Base-by-base conservation (phyloP, 1,140 invertebrate species). In the Melitaea cinxia region DNA sequence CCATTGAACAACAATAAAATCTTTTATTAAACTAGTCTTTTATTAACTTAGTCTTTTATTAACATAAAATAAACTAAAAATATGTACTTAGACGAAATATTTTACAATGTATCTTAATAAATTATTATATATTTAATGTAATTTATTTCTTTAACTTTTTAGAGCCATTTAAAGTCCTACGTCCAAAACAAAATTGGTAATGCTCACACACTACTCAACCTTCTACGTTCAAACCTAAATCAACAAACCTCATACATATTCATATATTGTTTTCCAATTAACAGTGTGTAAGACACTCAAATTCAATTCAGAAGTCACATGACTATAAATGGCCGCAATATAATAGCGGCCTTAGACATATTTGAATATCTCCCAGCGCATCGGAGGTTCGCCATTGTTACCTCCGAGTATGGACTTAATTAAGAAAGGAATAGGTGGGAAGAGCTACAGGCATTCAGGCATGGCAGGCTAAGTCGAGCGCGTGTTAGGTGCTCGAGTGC, bases 391-490 rank as follows among this genome's bases (percentile, higher is more conserved):
- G 77, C 78, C 79, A 88, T 89, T 89, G 85, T 89, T 87, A 80
- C 75, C 73, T 75, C 88, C 85, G 74, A 84, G 84, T 88, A 90
- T 90, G 88, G 88, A 88, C 85, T 90, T 90, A 90, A 90, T 88
- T 88, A 88, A 88, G 79, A 79, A 77, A 76, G 78, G 85, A 77
- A 85, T 87, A 87, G 80, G 82, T 83, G 74, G 83, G 72, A 79
- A 80, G 80, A 85, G 86, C 75, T 79, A 82, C 69, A 70, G 84
- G 85, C 80, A 86, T 89, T 84, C 83, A 83, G 78, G 58, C 62
- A 66, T 70, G 65, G 58, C 59, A 26, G 47, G 52, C 30, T 24
- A 57, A 42, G 19, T 53, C 42, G 42, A 23, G 24, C 47, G 35
- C 53, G 49, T 60, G 56, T 47, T 24, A 67, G 52, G 39, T 47